Base-by-base conservation (phyloP, 2,113 vertebrate species). In the Oxyura jamaicensis region DNA sequence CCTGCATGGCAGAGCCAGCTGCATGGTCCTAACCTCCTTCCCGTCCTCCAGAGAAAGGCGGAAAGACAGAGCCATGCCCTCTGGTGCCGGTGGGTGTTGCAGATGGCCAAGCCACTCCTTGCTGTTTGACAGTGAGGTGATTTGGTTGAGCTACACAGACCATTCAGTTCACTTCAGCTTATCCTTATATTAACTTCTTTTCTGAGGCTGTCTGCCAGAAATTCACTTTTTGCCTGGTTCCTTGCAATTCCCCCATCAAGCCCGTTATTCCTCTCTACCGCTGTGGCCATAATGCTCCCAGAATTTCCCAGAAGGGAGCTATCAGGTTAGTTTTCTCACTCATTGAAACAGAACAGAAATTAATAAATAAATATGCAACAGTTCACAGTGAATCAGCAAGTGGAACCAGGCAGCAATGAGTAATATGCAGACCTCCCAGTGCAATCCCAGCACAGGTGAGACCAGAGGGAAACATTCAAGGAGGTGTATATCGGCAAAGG, bases 361-460 rank as follows among this genome's bases (percentile, higher is more conserved):
- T 31, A 0, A 75, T 25, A 48, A 55, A 23, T 56, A 35, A 16
- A 44, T 5, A 36, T 2, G 23, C 33, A 91, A 36, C 63, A 77
- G 55, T 63, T 83, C 69, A 60, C 35, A 28, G 50, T 76, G 86
- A 93, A 88, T 91, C 90, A 93, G 69, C 90, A 90, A 90, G 62
- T 41, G 48, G 28, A 75, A 59, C 20, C n/a, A 83, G 53, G 65
- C 79, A 90, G 62, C 31, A 86, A 26, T 63, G 72, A 77, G 39
- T 77, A 91, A 76, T 25, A 62, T 2, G 2, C 60, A 86, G 65
- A 78, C 35, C 8, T 91, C 65, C 46, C 35, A 77, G 39, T 52
- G n/a, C 39, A 91, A 83, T 22, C 63, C 58, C 52, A 55, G 36
- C 22, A 11, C 3, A 9, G 44, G 22, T 4, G 17, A 26, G n/a